These are phyloP conservation scores for Pempheris klunzingeri DNA, from an alignment of 2,797 vertebrate species.

Conservation along the genomic window DNA sequence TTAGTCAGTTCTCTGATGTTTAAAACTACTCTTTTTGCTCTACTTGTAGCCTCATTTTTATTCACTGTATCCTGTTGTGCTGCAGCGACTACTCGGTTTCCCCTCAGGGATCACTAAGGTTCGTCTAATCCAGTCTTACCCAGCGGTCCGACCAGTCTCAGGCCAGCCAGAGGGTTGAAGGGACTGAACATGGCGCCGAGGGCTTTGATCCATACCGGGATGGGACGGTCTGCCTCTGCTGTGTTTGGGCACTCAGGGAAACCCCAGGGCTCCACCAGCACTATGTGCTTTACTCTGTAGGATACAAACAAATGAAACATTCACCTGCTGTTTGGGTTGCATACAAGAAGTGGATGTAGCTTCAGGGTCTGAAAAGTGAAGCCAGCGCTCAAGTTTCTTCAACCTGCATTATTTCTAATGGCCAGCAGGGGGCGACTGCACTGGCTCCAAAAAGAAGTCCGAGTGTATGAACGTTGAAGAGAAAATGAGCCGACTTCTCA, in stretches of 20 bases:
- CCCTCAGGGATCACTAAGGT: background rate
- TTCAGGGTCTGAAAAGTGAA: no score
- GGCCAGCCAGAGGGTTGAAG: slow-evolving; percentile 94
- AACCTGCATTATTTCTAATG: no score
- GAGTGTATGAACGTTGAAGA: no score
- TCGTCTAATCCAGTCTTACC: slow-evolving; percentile 82
- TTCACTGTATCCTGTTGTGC: background rate
- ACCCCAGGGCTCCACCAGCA: slow-evolving; percentile 98
- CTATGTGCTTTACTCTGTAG: slow-evolving; percentile 91
- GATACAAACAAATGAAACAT: background rate
- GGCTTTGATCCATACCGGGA: slow-evolving; percentile 97
- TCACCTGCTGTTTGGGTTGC: no score
- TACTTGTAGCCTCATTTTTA: no score
- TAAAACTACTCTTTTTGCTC: background rate
- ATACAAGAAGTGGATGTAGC: no score
- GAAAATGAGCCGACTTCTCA: no score
- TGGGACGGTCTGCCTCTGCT: slow-evolving; percentile 88
- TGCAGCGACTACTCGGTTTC: background rate
- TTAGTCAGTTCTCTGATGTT: background rate
- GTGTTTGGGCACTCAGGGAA: slow-evolving; percentile 91
- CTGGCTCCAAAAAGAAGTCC: no score
- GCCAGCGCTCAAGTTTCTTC: no score
- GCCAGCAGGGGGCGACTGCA: no score
- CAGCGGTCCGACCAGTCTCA: slow-evolving; percentile 94
- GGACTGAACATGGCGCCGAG: slow-evolving; percentile 92